Evolutionary conservation across 1,140 invertebrate genomes (phyloP), one percentile per base, ranked within the genome.

Genomic region (Cotesia vestalis): DNA sequence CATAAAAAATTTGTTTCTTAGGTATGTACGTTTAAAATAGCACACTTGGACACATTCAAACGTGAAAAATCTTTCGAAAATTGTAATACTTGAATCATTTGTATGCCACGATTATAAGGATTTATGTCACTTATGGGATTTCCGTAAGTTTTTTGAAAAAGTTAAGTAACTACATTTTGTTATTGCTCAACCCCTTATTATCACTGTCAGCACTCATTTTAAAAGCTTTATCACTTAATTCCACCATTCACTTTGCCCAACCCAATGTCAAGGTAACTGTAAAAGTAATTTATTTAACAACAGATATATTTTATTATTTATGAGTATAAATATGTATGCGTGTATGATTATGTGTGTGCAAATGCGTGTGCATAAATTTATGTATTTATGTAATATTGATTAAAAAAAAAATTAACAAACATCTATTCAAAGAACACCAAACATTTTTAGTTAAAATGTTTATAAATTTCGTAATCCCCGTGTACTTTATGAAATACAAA

Each of bases 401-500:
- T 9, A 9, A 46, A 6, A 46, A 6, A 46, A 9, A 46, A 9
- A 46, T 46, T 2, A 9, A 46, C 11, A 46, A 46, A 9, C 11
- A 46, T 8, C 4, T 46, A 46, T 46, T 46, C 5, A 46, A 9
- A 8, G 40, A 46, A 9, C 40, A 9, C 40, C 11, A 46, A 55
- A 12, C 1, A 14, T 3, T 55, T 55, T 14, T 55, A 5, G 53
- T 55, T 55, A n/a, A 55, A 55, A 55, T 55, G 12, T 17, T 5
- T n/a, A 17, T 14, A 55, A 55, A 59, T 11, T 59, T 17, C 8
- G 9, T 1, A 59, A 59, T 59, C 14, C 17, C 27, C 20, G 14
- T 11, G 3, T 59, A 27, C 20, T 20, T 27, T 20, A 67, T 73
- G 64, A 66, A 76, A 71, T 72, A 57, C 75, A 60, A 72, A 70